Evolutionary conservation across 2,797 vertebrate genomes (phyloP), one percentile per base, ranked within the genome.

Genomic region (Phoeniculus purpureus): DNA sequence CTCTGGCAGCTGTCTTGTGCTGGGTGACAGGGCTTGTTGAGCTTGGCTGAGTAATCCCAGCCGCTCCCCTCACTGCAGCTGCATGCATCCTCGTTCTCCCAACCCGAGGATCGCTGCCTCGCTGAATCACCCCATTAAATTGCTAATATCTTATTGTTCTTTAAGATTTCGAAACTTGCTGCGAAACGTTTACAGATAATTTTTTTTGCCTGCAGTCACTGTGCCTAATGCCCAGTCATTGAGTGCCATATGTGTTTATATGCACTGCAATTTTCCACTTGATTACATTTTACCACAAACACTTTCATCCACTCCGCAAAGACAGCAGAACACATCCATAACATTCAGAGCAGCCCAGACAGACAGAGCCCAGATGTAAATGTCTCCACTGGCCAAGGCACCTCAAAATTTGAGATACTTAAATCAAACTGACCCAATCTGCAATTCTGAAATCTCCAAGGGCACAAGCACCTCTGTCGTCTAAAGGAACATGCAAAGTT

Each of bases 201-300:
- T 96, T 97, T 97, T 96, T 93, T 96, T 96, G 97, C 97, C 97
- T 97, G 96, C 97, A 97, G 97, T 97, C 97, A 97, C 97, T 96
- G 96, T 97, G 97, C 96, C 97, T 97, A 97, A 97, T 97, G 97
- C 97, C 97, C 96, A 97, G 96, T 94, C 96, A 97, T 97, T 96
- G 96, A 96, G 95, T 97, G 96, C 97, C 97, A 97, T 97, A 97
- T 97, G 97, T 97, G 97, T 97, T 97, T 97, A 97, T 97, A 96
- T 97, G 97, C 97, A 95, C 95, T 97, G 97, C 96, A 97, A 97
- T 97, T 97, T 97, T 97, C 97, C 97, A 97, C 96, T 97, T 97
- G 97, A 97, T 97, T 97, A 97, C 97, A 97, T 97, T 97, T 97
- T 97, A 97, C 96, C 96, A 96, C 96, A 96, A 96, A 94, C 97